phyloP scores from a whole-genome alignment of 2,888 invertebrate genomes.

The Euplexia lucipara region DNA sequence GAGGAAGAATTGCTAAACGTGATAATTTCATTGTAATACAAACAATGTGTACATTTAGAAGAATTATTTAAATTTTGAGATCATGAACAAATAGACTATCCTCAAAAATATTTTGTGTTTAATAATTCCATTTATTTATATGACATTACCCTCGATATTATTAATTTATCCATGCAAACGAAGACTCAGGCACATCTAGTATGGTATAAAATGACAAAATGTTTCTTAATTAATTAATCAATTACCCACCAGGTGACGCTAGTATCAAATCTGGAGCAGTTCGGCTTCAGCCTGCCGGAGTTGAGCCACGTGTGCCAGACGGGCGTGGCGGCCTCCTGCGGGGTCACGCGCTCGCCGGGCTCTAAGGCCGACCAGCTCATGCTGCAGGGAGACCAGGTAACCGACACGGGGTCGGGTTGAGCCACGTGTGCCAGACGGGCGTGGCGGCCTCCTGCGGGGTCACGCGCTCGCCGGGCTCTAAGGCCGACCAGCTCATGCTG shows the following conservation, averaged over 20 bases:
- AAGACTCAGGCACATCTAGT: no score
- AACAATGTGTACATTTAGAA: no score
- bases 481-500: constrained; percentile 94
- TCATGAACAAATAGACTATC: no score
- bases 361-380: constrained; percentile 94
- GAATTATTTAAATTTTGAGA: no score
- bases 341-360: constrained; percentile 94
- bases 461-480: constrained; percentile 93
- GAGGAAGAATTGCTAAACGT: no score
- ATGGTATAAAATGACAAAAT: no score
- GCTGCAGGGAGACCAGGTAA: constrained; percentile 97
- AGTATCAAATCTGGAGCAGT: constrained; percentile 96
- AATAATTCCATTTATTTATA: no score
- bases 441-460: constrained; percentile 97
- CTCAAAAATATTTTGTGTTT: no score
- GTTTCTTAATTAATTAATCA: no score
- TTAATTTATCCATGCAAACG: no score
- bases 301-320: constrained; percentile 96
- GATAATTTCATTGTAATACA: no score
- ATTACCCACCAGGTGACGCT: constrained; percentile 93
- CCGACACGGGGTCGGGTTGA: constrained; percentile 92
- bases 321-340: constrained; percentile 96
- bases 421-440: constrained; percentile 95
- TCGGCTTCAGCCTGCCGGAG: constrained; percentile 95
- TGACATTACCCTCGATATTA: no score